phyloP scores from a whole-genome alignment of 2,797 vertebrate species.

The Agapornis canus region DNA sequence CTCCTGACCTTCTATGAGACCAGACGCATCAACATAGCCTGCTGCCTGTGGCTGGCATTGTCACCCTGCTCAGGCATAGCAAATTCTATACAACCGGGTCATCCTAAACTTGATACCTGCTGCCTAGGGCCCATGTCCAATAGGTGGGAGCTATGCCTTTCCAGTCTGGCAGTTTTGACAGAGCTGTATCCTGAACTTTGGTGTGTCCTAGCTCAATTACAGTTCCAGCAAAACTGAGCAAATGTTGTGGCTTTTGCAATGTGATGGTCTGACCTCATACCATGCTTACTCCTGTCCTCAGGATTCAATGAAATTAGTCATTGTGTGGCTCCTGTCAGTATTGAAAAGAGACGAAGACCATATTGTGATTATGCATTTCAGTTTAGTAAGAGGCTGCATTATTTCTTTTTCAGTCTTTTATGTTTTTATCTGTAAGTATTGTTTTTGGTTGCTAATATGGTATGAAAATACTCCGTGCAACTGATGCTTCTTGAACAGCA shows the following conservation, averaged over 20 bases:
- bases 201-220: neutral
- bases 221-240: neutral
- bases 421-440: neutral
- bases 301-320: neutral
- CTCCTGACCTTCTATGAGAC: neutral
- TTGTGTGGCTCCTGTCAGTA: neutral
- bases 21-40: rapidly evolving
- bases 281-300: neutral
- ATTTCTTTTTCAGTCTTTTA: neutral
- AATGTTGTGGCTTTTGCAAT: neutral
- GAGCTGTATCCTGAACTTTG: neutral
- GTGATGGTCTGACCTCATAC: neutral
- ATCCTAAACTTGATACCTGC: neutral
- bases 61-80: neutral
- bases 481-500: conserved; percentile 5
- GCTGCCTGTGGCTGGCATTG: neutral
- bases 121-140: neutral
- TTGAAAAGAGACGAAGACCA: rapidly evolving
- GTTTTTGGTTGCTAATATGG: conserved; percentile 20
- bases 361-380: neutral
- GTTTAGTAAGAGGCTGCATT: neutral
- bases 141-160: neutral
- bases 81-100: neutral
- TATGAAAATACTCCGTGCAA: conserved; percentile 49
- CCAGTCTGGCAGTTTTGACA: neutral